phyloP scores from a whole-genome alignment of 1,140 invertebrate species.

The Bemisia tabaci region DNA sequence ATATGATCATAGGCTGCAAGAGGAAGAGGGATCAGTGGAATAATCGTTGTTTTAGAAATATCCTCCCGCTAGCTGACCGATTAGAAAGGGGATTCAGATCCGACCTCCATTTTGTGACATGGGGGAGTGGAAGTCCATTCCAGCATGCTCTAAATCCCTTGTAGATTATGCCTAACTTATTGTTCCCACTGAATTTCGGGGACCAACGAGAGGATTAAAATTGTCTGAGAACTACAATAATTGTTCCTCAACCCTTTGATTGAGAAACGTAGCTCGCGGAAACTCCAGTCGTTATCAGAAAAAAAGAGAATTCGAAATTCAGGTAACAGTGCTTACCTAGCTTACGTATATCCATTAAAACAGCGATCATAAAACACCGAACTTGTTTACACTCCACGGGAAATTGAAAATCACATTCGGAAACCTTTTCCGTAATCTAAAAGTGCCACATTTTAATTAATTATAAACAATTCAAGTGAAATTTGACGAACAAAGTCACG shows the following conservation, averaged over 20 bases:
- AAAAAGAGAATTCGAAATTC: background rate
- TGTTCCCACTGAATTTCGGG: slow-evolving; percentile 4
- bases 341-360: slow-evolving; percentile 16
- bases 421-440: slow-evolving; percentile 17
- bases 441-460: slow-evolving; percentile 19
- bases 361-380: slow-evolving; percentile 9
- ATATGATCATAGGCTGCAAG: too few species aligned
- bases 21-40: too few species aligned
- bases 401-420: slow-evolving; percentile 14
- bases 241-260: too few species aligned
- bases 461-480: slow-evolving; percentile 29
- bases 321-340: slow-evolving; percentile 11
- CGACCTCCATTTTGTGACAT: slow-evolving; percentile 41
- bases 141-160: slow-evolving; percentile 35
- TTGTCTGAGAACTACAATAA: too few species aligned
- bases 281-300: slow-evolving; percentile 16
- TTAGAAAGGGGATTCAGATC: slow-evolving; percentile 28
- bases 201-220: slow-evolving; percentile 8
- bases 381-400: slow-evolving; percentile 12
- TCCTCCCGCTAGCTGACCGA: background rate
- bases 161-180: slow-evolving; percentile 25
- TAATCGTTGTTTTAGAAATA: too few species aligned
- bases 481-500: slow-evolving; percentile 36
- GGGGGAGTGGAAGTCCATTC: slow-evolving; percentile 39
- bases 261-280: too few species aligned